Evolutionary conservation across 2,888 invertebrate genomes (phyloP), one percentile per base, ranked within the genome.

Genomic region (Ethmia dodecea): DNA sequence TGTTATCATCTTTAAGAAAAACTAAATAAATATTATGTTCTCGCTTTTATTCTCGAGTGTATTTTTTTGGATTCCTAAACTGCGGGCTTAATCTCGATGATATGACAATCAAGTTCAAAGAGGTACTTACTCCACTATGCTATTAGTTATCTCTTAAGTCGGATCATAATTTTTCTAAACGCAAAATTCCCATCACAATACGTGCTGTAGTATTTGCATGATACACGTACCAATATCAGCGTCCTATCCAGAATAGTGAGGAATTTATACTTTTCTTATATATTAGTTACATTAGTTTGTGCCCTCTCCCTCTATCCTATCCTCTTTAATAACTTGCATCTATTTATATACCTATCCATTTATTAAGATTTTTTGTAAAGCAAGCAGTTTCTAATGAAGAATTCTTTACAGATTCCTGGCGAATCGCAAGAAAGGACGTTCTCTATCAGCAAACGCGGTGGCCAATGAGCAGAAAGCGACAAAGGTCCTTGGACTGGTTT

Each of bases 381-480:
- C n/a, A n/a, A n/a, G n/a, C n/a, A n/a, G n/a, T n/a, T n/a, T n/a
- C 18, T 31, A 22, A 31, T 13, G 8, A 22, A 10, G 13, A 1
- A 13, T 10, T 12, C 42, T 52, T 53, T 38, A 8, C 86, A 93
- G 93, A 58, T 91, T 93, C 57, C 73, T 93, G 22, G 90, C 92
- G 22, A 92, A 89, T 42, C 88, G 92, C 43, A 90, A 88, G 49
- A 93, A 92, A 60, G 88, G 91, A 9, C 89, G 92, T 51, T 90
- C 91, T 2, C 67, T 93, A 43, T 92, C 93, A 1, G 93, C 93
- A 6, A 94, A 93, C 61, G 93, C 93, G 0, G 94, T 94, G 2
- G 93, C 93, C n/a, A 94, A 93, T 16, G 97, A 98, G 71, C 97
- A 97, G 71, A 98, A 97, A 66, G 98, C 98, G 1, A 96, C 96